Evolutionary conservation across 2,797 vertebrate genomes (phyloP), one percentile per base, ranked within the genome.

Genomic region (Periophthalmus magnuspinnatus): DNA sequence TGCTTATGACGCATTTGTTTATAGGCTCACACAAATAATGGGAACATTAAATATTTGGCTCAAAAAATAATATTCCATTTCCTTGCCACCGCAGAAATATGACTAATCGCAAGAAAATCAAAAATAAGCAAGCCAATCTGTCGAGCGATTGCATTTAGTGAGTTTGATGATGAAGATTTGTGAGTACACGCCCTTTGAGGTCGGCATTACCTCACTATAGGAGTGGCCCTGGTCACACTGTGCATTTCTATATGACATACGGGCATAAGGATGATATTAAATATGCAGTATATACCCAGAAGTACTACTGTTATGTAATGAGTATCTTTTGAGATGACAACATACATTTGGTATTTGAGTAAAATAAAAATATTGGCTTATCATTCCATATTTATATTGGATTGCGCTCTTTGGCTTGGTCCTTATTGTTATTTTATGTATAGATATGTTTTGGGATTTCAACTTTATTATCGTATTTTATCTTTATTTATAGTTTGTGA

Each of bases 21-120:
- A 93, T 91, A 76, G 28, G 34, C 80, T 73, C 60, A 45, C 79
- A 88, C 78, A 85, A 92, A 94, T 94, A 94, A 94, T 93, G 90
- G 90, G 90, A 93, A 94, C 85, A 87, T 93, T 93, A 92, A 94
- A 94, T 94, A 94, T 93, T 93, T 94, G 90, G 89, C 69, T 82
- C 52, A 83, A 91, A 92, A 90, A 88, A 91, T 93, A 93, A 93
- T 91, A 91, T 89, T 92, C 87, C 81, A 81, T 91, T 92, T 94
- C 88, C 91, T 81, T 47, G 48, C 81, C 82, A 86, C 79, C 81
- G 72, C 77, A 86, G 70, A 90, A 88, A 90, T 78, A 74, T 86
- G 75, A 87, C 74, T 67, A 88, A 90, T 92, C 84, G 77, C 82
- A 80, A 74, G 81, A 71, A 89, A 85, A 89, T 85, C 62, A 72